Conservation (phyloP, 1,140 invertebrate species). For the Temnothorax longispinosus region DNA sequence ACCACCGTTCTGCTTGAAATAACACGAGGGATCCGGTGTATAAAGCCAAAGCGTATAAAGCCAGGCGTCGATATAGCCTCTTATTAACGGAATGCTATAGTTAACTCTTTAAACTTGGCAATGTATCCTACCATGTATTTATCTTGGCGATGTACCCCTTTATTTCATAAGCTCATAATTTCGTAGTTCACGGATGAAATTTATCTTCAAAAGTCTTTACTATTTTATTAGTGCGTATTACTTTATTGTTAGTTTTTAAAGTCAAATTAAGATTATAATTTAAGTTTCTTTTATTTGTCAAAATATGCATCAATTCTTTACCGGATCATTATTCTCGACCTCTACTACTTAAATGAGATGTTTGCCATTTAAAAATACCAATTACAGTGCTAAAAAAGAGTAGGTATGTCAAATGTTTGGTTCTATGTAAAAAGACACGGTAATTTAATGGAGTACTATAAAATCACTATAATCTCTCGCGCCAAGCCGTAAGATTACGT, state of each 20-base stretch:
- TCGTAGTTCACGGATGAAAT: background rate
- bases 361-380: background rate
- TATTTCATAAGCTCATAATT: background rate
- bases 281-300: background rate
- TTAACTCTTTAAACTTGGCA: conserved; percentile 16
- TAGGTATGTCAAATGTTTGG: background rate
- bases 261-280: background rate
- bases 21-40: conserved; percentile 34
- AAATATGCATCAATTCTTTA: background rate
- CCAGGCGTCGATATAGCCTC: background rate
- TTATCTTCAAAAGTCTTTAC: background rate
- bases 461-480: background rate
- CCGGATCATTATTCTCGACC: background rate
- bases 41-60: background rate
- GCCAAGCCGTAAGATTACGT: background rate
- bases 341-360: background rate
- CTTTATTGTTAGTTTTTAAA: background rate
- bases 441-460: conserved; percentile 8
- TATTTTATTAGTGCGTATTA: background rate
- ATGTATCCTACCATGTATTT: background rate
- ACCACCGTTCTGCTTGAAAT: conserved; percentile 56
- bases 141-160: background rate
- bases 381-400: background rate
- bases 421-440: background rate
- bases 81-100: conserved; percentile 18